Evolutionary conservation across 2,888 invertebrate genomes (phyloP).

Genomic region (Agrochola litura): DNA sequence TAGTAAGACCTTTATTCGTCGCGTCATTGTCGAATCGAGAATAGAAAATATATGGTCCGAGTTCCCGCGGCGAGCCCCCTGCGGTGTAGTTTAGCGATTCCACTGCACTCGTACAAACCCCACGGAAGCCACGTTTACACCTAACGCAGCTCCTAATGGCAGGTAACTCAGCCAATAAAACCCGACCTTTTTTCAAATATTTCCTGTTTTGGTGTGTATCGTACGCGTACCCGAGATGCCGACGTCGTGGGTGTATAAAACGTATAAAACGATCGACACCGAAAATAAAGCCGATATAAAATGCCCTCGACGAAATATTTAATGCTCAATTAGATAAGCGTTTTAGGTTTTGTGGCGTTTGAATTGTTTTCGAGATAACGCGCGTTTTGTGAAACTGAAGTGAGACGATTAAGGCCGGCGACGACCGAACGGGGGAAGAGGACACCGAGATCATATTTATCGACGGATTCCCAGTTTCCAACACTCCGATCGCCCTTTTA

Average conservation of each 20-base stretch:
- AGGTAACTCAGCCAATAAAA: slow-evolving; percentile 89
- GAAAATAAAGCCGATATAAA: slow-evolving; percentile 89
- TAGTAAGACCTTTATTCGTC: slow-evolving; percentile 82
- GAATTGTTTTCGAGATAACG: slow-evolving; percentile 87
- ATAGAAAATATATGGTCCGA: slow-evolving; percentile 88
- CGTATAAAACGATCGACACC: slow-evolving; percentile 86
- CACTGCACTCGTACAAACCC: slow-evolving; percentile 73
- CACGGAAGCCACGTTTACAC: slow-evolving; percentile 89
- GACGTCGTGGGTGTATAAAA: slow-evolving; percentile 89
- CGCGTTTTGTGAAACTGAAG: slow-evolving; percentile 83
- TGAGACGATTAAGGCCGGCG: slow-evolving; percentile 73
- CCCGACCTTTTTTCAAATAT: slow-evolving; percentile 87
- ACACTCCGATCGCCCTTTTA: slow-evolving; percentile 75
- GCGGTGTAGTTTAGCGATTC: slow-evolving; percentile 84
- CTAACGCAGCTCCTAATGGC: slow-evolving; percentile 88
- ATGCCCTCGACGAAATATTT: slow-evolving; percentile 90
- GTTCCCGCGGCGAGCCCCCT: slow-evolving; percentile 84
- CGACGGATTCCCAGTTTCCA: slow-evolving; percentile 69
- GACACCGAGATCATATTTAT: slow-evolving; percentile 73
- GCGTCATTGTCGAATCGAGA: slow-evolving; percentile 85
- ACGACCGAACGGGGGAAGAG: slow-evolving; percentile 54
- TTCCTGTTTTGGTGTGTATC: slow-evolving; percentile 88
- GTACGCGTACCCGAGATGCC: slow-evolving; percentile 85
- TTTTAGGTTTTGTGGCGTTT: slow-evolving; percentile 88
- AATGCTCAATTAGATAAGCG: slow-evolving; percentile 90